These are phyloP conservation scores for Molanna angustata DNA, from an alignment of 2,888 invertebrate genomes.

Conservation along the genomic window DNA sequence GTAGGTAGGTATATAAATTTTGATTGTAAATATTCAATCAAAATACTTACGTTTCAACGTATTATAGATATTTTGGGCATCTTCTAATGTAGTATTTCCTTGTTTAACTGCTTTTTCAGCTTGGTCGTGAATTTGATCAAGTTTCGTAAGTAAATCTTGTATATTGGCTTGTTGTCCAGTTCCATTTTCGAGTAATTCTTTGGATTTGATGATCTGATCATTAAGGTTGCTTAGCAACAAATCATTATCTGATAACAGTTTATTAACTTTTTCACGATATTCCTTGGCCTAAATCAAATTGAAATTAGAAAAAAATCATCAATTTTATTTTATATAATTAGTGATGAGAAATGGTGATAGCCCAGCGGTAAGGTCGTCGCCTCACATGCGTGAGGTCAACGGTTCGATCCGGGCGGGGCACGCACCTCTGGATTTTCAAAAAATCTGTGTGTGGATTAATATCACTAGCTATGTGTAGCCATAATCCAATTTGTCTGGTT, in stretches of 20 bases:
- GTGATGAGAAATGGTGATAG: too few species aligned
- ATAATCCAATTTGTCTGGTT: too few species aligned
- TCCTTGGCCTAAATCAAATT: conserved; percentile 54
- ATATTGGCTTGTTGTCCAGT: conserved; percentile 70
- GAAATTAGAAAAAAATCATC: conserved; percentile 2
- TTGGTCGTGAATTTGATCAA: conserved; percentile 70
- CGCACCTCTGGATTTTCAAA: too few species aligned
- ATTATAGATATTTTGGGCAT: conserved; percentile 76
- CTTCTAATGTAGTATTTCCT: conserved; percentile 77
- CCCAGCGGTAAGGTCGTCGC: too few species aligned
- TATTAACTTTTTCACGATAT: conserved; percentile 53
- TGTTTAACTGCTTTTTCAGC: conserved; percentile 81
- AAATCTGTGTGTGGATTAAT: too few species aligned
- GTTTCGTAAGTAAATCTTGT: conserved; percentile 74
- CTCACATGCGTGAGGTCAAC: too few species aligned
- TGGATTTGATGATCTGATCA: conserved; percentile 63
- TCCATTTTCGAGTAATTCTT: conserved; percentile 63
- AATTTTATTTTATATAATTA: conserved; percentile 2
- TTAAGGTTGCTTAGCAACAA: conserved; percentile 60
- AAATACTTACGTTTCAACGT: conserved; percentile 60
- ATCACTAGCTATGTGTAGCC: too few species aligned
- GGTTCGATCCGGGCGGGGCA: too few species aligned
- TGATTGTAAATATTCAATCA: conserved; percentile 1
- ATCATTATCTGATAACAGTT: conserved; percentile 55
- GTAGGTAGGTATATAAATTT: too few species aligned